Percentiles rank a stretch among this genome's conserved stretches.
phyloP scores from a whole-genome alignment of 2,113 vertebrate genomes.

The Deroptyus accipitrinus region DNA sequence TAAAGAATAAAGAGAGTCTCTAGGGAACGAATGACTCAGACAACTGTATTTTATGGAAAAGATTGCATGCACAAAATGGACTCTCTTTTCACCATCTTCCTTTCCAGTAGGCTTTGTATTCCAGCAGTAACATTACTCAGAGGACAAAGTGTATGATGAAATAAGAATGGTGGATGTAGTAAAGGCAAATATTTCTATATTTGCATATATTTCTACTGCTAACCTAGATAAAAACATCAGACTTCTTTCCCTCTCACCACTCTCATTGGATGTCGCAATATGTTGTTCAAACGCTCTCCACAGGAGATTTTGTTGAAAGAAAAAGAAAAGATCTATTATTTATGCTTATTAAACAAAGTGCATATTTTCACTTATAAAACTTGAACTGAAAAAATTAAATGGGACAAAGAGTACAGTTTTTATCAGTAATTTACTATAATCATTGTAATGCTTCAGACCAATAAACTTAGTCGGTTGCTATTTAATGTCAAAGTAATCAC shows the following conservation, averaged over 20 bases:
- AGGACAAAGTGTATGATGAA: rapidly evolving
- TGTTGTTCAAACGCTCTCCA: background rate
- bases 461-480: background rate
- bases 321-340: background rate
- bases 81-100: background rate
- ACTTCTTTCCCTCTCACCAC: background rate
- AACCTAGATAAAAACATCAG: background rate
- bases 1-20: background rate
- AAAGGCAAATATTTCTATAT: background rate
- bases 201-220: background rate
- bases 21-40: background rate
- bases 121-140: background rate
- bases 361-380: constrained; percentile 7
- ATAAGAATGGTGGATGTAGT: background rate
- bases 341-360: background rate
- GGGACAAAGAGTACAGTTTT: background rate
- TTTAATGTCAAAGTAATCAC: constrained; percentile 47
- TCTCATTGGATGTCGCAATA: background rate
- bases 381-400: constrained; percentile 11
- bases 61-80: background rate
- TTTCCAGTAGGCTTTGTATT: background rate
- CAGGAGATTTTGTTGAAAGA: background rate
- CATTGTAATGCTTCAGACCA: constrained; percentile 2
- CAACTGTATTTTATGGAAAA: background rate
- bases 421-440: background rate